Base-by-base conservation (phyloP, 2,797 vertebrate species). In the Urocyon cinereoargenteus region DNA sequence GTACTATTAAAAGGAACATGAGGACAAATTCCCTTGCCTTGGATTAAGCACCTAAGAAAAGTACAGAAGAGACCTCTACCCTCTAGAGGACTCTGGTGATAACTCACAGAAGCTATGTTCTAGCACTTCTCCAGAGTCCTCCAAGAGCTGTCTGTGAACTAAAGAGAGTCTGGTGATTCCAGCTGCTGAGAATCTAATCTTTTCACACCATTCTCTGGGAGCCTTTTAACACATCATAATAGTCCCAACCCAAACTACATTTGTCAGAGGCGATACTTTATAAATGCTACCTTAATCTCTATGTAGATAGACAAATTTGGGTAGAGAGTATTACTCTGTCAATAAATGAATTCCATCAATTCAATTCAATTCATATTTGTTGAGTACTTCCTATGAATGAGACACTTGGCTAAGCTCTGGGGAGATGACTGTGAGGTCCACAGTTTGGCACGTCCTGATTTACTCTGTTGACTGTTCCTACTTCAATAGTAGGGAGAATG, bases 371-470 rank as follows among this genome's bases (percentile, higher is more conserved):
- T 86, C 40, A 18, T 88, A n/a, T 86, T 78, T 92, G 68, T 90
- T 62, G 40, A 95, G 31, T 45, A 82, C 34, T 83, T 96, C 11
- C 73, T 87, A 13, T 62, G 45, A 94, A 36, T 61, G 53, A 89
- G 89, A 92, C 64, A 57, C 75, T 82, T 45, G 90, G 16, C 62
- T 86, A 45, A 34, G 49, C 66, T 87, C 95, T 96, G 55, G 77
- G 77, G 40, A 53, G 45, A 62, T 45, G 61, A 62, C 12, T 31
- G 15, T 72, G 51, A 94, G 62, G 51, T 86, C 34, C 14, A 3
- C 49, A 12, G 55, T 77, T 81, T 86, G 24, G 14, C 10, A 53
- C 26, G n/a, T 87, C 66, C 81, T 77, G 31, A 16, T 36, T 93
- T 93, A 83, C 40, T 83, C 61, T 86, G 15, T 73, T 73, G 51